Base-by-base conservation (phyloP, 1,140 invertebrate species). In the Cataglyphis hispanica region DNA sequence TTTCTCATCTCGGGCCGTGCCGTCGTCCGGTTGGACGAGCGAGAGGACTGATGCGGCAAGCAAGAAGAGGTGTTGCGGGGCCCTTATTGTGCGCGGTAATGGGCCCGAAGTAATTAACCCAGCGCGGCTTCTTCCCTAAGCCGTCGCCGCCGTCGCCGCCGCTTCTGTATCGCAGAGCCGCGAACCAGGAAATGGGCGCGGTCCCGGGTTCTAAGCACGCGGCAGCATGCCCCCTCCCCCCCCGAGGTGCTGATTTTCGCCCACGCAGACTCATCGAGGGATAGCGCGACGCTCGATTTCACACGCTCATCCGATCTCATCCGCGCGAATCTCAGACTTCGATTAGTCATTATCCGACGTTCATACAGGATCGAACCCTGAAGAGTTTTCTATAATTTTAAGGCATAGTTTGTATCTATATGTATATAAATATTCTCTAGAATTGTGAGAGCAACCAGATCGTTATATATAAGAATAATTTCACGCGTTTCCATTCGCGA, bases 31-130 rank as follows among this genome's bases (percentile, higher is more conserved):
- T 53, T 75, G 56, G 56, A 69, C 61, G 67, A 34, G 46, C 74
- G 46, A n/a, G 43, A 27, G 37, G 70, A 40, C 53, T 64, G 63
- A 70, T 13, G 78, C 81, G 85, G 81, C 40, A 61, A 61, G 61
- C 75, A 70, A 80, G 66, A 56, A 89, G 85, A 92, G 88, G 87
- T 90, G 88, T 90, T 88, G 90, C 87, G 27, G 84, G 77, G 53
- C 87, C 84, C 46, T 86, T 70, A 88, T 90, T 90, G 85, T 90
- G 74, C 58, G 43, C 77, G 69, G 86, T 92, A 93, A 93, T 93
- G 90, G 91, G 87, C 85, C 83, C 85, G 70, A 69, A 83, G 85
- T 93, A 93, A 93, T 93, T 93, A 92, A 92, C 86, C 83, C 61
- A 64, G 37, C 61, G 61, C 67, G 58, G 72, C 69, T 61, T 53